phyloP scores from a whole-genome alignment of 2,797 vertebrate genomes.

The Sebastes cheni region DNA sequence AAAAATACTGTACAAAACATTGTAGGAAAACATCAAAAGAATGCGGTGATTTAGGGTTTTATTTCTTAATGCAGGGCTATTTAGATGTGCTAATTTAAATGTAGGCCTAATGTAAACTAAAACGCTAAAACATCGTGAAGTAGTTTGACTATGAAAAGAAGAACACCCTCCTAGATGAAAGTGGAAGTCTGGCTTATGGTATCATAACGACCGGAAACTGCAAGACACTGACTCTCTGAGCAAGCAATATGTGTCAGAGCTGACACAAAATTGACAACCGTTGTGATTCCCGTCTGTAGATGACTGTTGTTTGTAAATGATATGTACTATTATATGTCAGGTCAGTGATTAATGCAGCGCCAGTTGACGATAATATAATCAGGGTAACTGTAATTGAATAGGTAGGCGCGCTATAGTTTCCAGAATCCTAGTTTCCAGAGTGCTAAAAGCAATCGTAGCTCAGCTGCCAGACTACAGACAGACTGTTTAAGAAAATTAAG shows the following conservation, averaged over 20 bases:
- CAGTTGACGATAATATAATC: slow-evolving; percentile 29
- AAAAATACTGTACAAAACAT: neutral
- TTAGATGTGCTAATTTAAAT: neutral
- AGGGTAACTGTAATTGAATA: slow-evolving; percentile 19
- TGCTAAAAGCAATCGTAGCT: slow-evolving; percentile 8
- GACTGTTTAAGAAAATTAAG: neutral
- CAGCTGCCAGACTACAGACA: slow-evolving; percentile 3
- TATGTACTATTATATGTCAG: slow-evolving; percentile 28
- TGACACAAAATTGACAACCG: neutral
- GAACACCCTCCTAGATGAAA: neutral
- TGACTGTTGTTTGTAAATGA: slow-evolving; percentile 29
- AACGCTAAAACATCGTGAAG: neutral
- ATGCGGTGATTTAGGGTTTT: neutral
- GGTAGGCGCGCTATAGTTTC: slow-evolving; percentile 15
- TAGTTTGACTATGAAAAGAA: neutral
- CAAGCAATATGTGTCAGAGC: neutral
- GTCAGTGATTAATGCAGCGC: slow-evolving; percentile 35
- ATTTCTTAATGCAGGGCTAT: neutral
- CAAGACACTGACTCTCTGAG: neutral
- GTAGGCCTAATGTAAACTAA: neutral
- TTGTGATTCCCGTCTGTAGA: neutral
- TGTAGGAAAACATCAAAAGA: neutral
- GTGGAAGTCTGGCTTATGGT: neutral
- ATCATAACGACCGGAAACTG: neutral
- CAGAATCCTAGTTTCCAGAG: slow-evolving; percentile 12